phyloP scores from a whole-genome alignment of 2,888 invertebrate species.

The Limnephilus lunatus region DNA sequence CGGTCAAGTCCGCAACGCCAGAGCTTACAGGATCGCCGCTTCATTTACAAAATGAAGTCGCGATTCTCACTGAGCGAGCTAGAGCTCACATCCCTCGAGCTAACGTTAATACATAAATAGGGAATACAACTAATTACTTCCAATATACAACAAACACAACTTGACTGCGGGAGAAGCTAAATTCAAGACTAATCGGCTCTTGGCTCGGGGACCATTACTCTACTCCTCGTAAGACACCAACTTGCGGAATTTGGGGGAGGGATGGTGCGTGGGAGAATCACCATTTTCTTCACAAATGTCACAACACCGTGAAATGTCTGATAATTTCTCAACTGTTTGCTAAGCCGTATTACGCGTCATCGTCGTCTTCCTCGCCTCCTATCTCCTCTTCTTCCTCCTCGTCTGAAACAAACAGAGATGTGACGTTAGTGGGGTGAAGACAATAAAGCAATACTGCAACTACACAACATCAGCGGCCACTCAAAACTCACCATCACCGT shows the following conservation, averaged over 20 bases:
- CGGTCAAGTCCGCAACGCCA: slow-evolving; percentile 54
- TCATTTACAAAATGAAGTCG: slow-evolving; percentile 50
- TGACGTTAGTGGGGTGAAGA: background rate
- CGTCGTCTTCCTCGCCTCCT: slow-evolving; percentile 76
- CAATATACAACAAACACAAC: slow-evolving; percentile 32
- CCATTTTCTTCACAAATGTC: slow-evolving; percentile 66
- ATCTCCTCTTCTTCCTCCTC: slow-evolving; percentile 78
- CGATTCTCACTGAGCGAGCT: background rate
- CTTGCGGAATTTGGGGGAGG: slow-evolving; percentile 67
- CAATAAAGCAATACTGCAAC: background rate
- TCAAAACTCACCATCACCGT: slow-evolving; percentile 75
- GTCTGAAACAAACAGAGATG: slow-evolving; percentile 70
- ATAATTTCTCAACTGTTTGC: slow-evolving; percentile 59
- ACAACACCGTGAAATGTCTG: slow-evolving; percentile 77
- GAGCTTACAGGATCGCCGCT: slow-evolving; percentile 38
- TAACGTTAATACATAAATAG: slow-evolving; percentile 20
- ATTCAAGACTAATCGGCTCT: slow-evolving; percentile 65
- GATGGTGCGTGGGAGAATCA: slow-evolving; percentile 67
- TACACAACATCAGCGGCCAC: no score
- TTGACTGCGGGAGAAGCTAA: slow-evolving; percentile 18
- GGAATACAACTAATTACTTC: slow-evolving; percentile 9
- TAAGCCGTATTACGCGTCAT: slow-evolving; percentile 77
- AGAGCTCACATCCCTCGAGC: slow-evolving; percentile 9
- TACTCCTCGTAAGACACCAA: slow-evolving; percentile 71
- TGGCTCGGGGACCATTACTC: slow-evolving; percentile 70